Evolutionary conservation across 2,888 invertebrate species (phyloP), one percentile per base, ranked within the genome.

Genomic region (Spialia ferax): DNA sequence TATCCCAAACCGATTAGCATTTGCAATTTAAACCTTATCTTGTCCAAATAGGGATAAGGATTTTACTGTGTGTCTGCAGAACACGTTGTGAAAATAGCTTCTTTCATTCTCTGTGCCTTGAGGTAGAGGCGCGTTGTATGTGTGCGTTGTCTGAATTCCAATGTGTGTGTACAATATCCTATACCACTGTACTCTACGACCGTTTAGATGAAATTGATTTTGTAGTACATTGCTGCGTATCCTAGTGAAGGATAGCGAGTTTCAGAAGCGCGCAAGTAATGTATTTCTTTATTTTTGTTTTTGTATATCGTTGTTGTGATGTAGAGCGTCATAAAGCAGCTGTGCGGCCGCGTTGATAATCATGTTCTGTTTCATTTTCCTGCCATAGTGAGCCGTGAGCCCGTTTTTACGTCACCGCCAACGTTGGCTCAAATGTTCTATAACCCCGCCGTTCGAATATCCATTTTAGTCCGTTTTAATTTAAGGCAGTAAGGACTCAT

Each of bases 271-370:
- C 73, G 56, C 2, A 69, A 55, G 79, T 73, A 74, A 81, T 87
- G 84, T 70, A 79, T 23, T 50, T 3, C 20, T 1, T 22, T 20
- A 13, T 6, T 23, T 38, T 52, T 38, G 20, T 18, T 23, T 22
- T 10, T 11, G 29, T 32, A 8, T 13, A 1, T 15, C 23, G 48
- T 26, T 18, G 54, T 38, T 63, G 54, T 42, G 54, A 63, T 48
- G 23, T 68, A 42, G 62, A n/a, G 67, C 55, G 55, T 50, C 62
- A 68, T 73, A 77, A 77, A 82, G 85, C 89, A 89, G 87, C 88
- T 89, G 89, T 85, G 85, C 79, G 76, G 75, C 75, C 74, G 81
- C 80, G 85, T 87, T 87, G 84, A 87, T 87, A 87, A 86, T 85
- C 85, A 83, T 85, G 87, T 79, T 80, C 77, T 79, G 80, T 87